Evolutionary conservation across 1,140 invertebrate species (phyloP).

Genomic region (Phymorhynchus buccinoides): DNA sequence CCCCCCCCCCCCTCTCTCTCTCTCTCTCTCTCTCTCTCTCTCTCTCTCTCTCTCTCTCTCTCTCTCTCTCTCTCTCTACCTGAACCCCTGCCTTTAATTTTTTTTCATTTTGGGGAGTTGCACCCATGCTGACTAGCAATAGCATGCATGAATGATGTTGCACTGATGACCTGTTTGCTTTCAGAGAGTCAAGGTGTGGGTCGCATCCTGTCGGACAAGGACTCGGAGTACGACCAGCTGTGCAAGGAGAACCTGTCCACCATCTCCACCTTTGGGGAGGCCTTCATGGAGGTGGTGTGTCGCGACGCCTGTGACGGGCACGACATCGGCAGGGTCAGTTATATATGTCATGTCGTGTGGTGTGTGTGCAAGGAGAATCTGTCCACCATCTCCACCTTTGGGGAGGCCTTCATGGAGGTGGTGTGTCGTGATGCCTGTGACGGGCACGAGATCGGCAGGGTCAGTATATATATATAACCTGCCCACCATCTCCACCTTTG

Average conservation of each 20-base stretch:
- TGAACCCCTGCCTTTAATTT: no score
- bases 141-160: not conserved
- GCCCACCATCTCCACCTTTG: constrained; percentile 81
- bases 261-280: constrained; percentile 83
- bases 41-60: no score
- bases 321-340: constrained; percentile 84
- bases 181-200: constrained; percentile 33
- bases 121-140: no score
- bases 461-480: constrained; percentile 76
- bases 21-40: no score
- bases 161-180: not conserved
- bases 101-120: no score
- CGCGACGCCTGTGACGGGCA: constrained; percentile 89
- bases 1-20: no score
- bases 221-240: constrained; percentile 73
- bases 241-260: constrained; percentile 76
- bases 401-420: constrained; percentile 86
- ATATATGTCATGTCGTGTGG: no score
- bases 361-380: constrained; percentile 74
- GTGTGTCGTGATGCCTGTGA: constrained; percentile 89
- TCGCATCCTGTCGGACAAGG: constrained; percentile 54
- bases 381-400: constrained; percentile 81
- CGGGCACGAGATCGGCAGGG: constrained; percentile 89
- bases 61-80: no score
- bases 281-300: constrained; percentile 86